A percentile compares a stretch with the other conserved stretches of the same genome.
Evolutionary conservation across 2,888 invertebrate genomes (phyloP).

Genomic region (Drosophila dives): DNA sequence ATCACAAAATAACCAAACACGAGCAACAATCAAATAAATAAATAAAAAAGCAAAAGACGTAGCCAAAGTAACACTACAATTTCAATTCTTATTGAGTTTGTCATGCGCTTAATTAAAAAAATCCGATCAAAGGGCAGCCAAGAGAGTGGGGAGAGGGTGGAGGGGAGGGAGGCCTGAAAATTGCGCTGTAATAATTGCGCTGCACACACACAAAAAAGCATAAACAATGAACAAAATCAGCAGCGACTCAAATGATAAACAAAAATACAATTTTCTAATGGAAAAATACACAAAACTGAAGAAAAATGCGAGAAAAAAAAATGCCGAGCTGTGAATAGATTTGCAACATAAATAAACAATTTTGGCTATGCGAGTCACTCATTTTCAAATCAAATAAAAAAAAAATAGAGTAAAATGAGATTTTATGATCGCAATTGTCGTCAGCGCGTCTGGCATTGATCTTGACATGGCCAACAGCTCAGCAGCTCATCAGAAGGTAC

Average conservation of each 20-base stretch:
- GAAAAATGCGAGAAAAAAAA: slow-evolving; percentile 12
- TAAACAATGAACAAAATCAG: slow-evolving; percentile 59
- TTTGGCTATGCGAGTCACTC: slow-evolving; percentile 10
- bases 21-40: slow-evolving; percentile 14
- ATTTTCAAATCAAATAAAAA: background rate
- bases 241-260: slow-evolving; percentile 45
- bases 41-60: slow-evolving; percentile 10
- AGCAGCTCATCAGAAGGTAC: slow-evolving; percentile 21
- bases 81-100: slow-evolving; percentile 43
- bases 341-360: slow-evolving; percentile 75
- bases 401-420: slow-evolving; percentile 11
- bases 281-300: slow-evolving; percentile 41
- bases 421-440: slow-evolving; percentile 36
- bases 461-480: slow-evolving; percentile 18
- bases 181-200: slow-evolving; percentile 68
- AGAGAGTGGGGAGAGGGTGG: background rate
- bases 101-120: slow-evolving; percentile 61
- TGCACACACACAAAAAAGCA: slow-evolving; percentile 39
- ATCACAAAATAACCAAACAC: slow-evolving; percentile 50
- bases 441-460: slow-evolving; percentile 51
- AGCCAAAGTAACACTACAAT: slow-evolving; percentile 24
- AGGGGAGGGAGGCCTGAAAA: slow-evolving; percentile 19
- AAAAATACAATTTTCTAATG: slow-evolving; percentile 66
- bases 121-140: too few relatives aligned
- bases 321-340: slow-evolving; percentile 69